A percentile compares a stretch with the other conserved stretches of the same genome.
phyloP scores from a whole-genome alignment of 2,113 vertebrate genomes.

The Rhynchopsitta pachyrhyncha region DNA sequence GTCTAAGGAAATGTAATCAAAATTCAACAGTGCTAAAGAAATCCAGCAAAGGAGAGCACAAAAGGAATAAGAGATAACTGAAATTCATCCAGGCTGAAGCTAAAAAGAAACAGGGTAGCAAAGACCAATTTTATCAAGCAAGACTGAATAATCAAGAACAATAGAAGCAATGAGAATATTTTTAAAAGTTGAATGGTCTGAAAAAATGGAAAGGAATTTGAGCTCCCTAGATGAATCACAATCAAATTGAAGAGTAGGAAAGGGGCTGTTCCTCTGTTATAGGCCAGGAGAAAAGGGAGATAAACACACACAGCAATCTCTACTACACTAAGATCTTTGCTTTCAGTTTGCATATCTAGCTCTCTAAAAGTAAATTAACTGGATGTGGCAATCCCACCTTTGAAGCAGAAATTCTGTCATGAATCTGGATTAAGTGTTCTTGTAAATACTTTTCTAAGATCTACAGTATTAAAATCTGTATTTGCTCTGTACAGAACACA shows the following conservation, averaged over 20 bases:
- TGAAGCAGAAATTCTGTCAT: neutral
- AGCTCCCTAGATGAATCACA: neutral
- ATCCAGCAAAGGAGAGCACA: neutral
- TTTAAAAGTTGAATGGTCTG: neutral
- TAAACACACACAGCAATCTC: neutral
- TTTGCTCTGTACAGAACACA: neutral
- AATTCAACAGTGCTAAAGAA: neutral
- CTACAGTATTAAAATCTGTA: neutral
- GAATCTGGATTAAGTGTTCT: neutral
- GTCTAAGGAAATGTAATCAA: neutral
- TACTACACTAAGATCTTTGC: neutral
- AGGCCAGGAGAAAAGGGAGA: neutral
- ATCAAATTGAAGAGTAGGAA: neutral
- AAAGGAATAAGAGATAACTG: neutral
- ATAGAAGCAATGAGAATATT: neutral
- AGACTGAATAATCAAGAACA: neutral
- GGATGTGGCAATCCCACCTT: neutral
- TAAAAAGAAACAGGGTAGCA: neutral
- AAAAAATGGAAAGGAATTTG: neutral
- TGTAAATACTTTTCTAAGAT: neutral
- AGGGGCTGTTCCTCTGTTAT: neutral
- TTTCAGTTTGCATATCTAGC: neutral
- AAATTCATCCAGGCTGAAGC: conserved; percentile 16
- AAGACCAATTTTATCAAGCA: neutral
- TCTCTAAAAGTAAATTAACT: neutral